Percentiles rank a stretch among this genome's conserved stretches.
Conservation (phyloP, 2,797 vertebrate genomes). For the Psittacula derbiana region DNA sequence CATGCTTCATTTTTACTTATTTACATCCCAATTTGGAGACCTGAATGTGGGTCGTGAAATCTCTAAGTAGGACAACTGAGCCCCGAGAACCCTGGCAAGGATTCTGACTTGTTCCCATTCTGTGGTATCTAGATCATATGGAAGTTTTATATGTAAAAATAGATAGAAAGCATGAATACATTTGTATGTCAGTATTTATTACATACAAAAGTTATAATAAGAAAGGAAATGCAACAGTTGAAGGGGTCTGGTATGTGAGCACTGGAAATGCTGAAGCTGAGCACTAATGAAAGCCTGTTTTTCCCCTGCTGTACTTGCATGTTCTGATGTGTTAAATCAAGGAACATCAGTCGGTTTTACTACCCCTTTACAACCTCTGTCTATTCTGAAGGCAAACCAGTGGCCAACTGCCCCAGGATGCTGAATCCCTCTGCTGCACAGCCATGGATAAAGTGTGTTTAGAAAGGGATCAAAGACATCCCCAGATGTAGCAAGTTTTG, state of each 20-base stretch:
- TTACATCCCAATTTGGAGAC: background rate
- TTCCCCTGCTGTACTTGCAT: background rate
- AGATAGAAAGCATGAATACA: too few relatives aligned
- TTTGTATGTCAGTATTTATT: background rate
- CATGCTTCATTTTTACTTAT: background rate
- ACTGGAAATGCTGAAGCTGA: background rate
- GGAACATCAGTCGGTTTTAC: rapidly evolving
- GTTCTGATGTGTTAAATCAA: background rate
- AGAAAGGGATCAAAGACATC: background rate
- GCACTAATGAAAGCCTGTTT: background rate
- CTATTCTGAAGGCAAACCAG: background rate
- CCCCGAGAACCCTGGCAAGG: background rate
- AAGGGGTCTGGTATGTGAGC: rapidly evolving
- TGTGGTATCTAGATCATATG: rapidly evolving
- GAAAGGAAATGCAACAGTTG: background rate
- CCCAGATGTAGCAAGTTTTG: background rate
- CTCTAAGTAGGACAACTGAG: background rate
- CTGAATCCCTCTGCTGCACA: background rate
- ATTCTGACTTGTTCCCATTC: background rate
- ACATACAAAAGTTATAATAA: background rate
- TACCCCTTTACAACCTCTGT: background rate
- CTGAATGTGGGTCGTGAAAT: background rate
- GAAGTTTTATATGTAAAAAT: background rate
- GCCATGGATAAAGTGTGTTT: background rate
- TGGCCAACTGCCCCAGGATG: background rate